Evolutionary conservation across 1,140 invertebrate genomes (phyloP), one percentile per base, ranked within the genome.

Genomic region (Agrypnia vestita): DNA sequence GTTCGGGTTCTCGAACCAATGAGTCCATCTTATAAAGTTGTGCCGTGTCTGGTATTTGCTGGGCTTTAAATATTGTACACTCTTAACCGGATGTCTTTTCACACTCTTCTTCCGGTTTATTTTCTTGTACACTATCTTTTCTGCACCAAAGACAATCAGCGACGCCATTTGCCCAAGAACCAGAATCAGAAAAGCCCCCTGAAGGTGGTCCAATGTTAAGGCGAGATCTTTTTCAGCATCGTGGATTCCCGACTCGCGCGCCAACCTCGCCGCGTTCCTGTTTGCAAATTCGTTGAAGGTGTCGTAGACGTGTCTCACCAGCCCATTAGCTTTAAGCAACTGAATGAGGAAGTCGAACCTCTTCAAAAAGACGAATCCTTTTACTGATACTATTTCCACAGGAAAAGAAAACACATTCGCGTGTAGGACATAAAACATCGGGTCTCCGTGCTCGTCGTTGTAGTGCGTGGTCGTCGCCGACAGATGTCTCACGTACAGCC

Each of bases 351-450:
- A 17, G 35, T 83, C 69, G 46, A 83, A 83, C 35, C 43, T 74
- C 4, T 80, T 75, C 19, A 78, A 56, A 59, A 82, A 80, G 0
- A 72, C 82, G 64, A 83, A 83, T 3, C 82, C 82, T 67, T 82
- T 82, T 8, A 80, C 56, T 7, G 71, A 55, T 7, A 82, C 80
- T 49, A 83, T 83, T 78, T 83, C 82, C 7, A 82, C 72, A 13
- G 82, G 80, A 80, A 83, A 83, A 11, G 82, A 83, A 43, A 83
- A 82, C 13, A 81, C 82, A 10, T 79, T 81, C 10, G 64, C 44
- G 13, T 80, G 15, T 7, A 83, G 35, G 11, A 43, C n/a, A n/a
- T 78, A 79, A 43, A 75, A 81, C 35, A 83, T 17, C 0, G 82
- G 78, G 1, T 11, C 75, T n/a, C 82, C 82, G 44, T 81, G 73